A percentile compares a stretch with the other conserved stretches of the same genome.
phyloP scores from a whole-genome alignment of 2,888 invertebrate species.

The Caenorhabditis virilis region DNA sequence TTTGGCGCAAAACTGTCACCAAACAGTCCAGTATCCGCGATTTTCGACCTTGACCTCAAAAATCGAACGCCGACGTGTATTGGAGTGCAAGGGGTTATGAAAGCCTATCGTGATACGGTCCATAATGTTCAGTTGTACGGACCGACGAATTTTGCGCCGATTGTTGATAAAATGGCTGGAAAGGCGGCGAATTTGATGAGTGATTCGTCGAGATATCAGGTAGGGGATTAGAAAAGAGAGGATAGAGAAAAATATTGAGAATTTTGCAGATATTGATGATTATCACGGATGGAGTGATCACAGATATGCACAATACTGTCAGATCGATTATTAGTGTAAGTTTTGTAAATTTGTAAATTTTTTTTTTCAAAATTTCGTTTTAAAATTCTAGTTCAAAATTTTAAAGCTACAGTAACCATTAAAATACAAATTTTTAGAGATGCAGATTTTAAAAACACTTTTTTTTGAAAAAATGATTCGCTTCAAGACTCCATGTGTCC shows the following conservation, averaged over 20 bases:
- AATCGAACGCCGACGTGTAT: slow-evolving; percentile 58
- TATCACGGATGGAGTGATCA: slow-evolving; percentile 75
- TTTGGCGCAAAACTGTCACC: slow-evolving; percentile 74
- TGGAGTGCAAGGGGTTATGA: slow-evolving; percentile 72
- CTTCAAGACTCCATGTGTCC: background rate
- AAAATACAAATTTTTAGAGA: no score
- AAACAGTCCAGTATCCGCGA: slow-evolving; percentile 72
- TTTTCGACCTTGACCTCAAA: slow-evolving; percentile 70
- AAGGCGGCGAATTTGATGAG: slow-evolving; percentile 28
- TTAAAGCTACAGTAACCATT: no score
- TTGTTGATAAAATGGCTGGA: slow-evolving; percentile 72
- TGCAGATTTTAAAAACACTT: no score
- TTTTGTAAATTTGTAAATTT: no score
- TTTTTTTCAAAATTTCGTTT: no score
- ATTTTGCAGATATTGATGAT: slow-evolving; percentile 74
- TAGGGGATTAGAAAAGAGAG: slow-evolving; percentile 7
- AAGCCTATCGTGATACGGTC: slow-evolving; percentile 72
- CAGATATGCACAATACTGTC: slow-evolving; percentile 74
- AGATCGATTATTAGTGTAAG: slow-evolving; percentile 69
- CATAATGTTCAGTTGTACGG: slow-evolving; percentile 71
- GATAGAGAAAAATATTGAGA: background rate
- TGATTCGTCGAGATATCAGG: slow-evolving; percentile 56
- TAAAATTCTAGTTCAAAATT: no score
- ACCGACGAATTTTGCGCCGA: slow-evolving; percentile 75
- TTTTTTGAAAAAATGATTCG: background rate